Conservation (phyloP, 1,140 invertebrate species). For the Euura saliciscinereae region DNA sequence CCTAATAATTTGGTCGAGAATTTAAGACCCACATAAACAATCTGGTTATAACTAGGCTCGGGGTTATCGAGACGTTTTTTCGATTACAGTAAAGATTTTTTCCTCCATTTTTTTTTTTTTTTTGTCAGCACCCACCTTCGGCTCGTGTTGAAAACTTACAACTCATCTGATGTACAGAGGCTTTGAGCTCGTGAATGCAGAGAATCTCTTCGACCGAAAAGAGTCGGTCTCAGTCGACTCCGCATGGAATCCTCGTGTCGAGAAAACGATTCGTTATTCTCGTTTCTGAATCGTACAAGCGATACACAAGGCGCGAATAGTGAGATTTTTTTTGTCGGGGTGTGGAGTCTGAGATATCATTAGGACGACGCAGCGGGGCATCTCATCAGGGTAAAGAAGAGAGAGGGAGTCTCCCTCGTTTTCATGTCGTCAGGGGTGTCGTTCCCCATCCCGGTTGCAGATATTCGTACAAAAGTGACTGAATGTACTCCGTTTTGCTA, state of each 20-base stretch:
- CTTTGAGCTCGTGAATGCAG: no score
- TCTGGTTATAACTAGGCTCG: constrained; percentile 4
- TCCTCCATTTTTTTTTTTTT: no score
- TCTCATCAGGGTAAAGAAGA: neutral
- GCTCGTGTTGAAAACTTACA: no score
- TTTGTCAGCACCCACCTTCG: neutral
- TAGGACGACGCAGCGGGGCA: constrained; percentile 9
- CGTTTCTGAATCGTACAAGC: no score
- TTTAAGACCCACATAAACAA: constrained; percentile 7
- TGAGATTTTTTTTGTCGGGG: neutral
- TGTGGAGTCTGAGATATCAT: neutral
- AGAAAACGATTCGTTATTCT: neutral
- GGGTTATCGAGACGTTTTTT: neutral
- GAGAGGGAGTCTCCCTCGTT: neutral
- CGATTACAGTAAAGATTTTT: no score
- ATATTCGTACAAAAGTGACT: neutral
- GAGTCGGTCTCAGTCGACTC: no score
- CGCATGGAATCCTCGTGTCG: neutral
- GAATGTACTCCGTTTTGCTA: neutral
- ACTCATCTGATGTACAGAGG: no score
- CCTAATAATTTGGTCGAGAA: constrained; percentile 5
- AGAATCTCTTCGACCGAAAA: no score
- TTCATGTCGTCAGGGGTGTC: neutral
- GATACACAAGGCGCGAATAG: no score
- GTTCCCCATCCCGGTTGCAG: neutral